Evolutionary conservation across 2,888 invertebrate genomes (phyloP).

Genomic region (Amitus sp.): DNA sequence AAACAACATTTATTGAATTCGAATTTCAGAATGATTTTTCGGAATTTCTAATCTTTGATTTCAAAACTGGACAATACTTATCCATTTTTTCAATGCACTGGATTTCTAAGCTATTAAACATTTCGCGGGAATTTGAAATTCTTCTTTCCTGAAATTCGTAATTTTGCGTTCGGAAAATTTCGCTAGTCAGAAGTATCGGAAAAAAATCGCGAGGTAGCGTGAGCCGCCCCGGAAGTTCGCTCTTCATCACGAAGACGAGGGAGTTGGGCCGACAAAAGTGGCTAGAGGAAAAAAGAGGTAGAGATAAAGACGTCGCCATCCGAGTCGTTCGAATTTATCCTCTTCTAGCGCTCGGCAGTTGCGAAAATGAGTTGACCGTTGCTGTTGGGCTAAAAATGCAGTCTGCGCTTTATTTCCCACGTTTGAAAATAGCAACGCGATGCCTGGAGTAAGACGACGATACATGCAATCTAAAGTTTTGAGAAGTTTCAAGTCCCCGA

Average conservation of each 20-base stretch:
- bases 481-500: no score
- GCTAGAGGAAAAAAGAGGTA: conserved; percentile 22
- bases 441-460: conserved; percentile 37
- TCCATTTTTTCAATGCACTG: no score
- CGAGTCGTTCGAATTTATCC: conserved; percentile 38
- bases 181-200: conserved; percentile 13
- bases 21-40: no score
- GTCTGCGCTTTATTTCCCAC: conserved; percentile 59
- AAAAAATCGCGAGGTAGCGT: conserved; percentile 29
- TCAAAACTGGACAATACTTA: no score
- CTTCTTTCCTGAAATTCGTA: no score
- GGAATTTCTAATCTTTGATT: no score
- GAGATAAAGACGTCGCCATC: conserved; percentile 35
- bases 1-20: no score
- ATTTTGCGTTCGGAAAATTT: background rate
- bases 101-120: no score
- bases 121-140: no score
- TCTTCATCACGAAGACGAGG: conserved; percentile 34
- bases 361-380: conserved; percentile 60
- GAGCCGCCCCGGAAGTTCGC: conserved; percentile 39
- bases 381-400: conserved; percentile 59
- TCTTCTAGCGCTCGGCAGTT: conserved; percentile 38
- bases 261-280: conserved; percentile 9
- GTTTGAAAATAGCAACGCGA: conserved; percentile 56
- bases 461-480: no score